Evolutionary conservation across 2,888 invertebrate genomes (phyloP).

Genomic region (Hypomecis atomaria): DNA sequence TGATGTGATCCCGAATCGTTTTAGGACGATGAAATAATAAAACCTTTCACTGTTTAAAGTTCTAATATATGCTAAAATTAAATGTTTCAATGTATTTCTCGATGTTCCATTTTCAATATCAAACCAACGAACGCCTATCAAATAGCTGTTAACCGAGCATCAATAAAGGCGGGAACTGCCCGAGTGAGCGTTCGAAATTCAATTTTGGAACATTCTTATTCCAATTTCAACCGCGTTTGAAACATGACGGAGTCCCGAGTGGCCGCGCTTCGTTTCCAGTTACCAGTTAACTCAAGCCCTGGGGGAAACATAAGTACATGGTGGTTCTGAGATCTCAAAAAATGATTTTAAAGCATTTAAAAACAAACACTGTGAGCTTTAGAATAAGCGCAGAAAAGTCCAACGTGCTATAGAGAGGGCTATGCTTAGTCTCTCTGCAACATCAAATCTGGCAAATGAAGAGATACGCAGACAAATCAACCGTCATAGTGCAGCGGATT

Average conservation of each 20-base stretch:
- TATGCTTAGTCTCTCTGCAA: no score
- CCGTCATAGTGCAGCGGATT: no score
- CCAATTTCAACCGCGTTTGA: constrained; percentile 25
- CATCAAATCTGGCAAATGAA: no score
- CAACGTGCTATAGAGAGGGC: no score
- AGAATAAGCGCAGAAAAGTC: no score
- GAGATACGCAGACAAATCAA: no score
- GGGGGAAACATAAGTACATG: no score
- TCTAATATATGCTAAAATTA: not conserved
- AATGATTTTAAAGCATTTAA: no score
- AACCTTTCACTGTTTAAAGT: constrained; percentile 5
- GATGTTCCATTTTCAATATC: constrained; percentile 7
- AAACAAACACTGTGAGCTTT: no score
- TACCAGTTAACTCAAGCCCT: constrained; percentile 12
- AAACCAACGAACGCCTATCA: constrained; percentile 78
- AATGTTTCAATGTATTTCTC: constrained; percentile 4
- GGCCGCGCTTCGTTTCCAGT: constrained; percentile 14
- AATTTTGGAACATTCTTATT: constrained; percentile 28
- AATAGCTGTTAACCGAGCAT: constrained; percentile 12
- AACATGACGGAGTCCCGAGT: constrained; percentile 19
- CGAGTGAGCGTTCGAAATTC: constrained; percentile 18
- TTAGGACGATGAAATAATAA: not conserved
- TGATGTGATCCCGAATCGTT: constrained; percentile 8
- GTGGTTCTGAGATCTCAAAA: no score
- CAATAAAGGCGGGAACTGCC: constrained; percentile 18